Percentiles rank a stretch among this genome's conserved stretches.
These are phyloP conservation scores for Actinemys pallida DNA, from an alignment of 2,113 vertebrate genomes.

Conservation along the genomic window DNA sequence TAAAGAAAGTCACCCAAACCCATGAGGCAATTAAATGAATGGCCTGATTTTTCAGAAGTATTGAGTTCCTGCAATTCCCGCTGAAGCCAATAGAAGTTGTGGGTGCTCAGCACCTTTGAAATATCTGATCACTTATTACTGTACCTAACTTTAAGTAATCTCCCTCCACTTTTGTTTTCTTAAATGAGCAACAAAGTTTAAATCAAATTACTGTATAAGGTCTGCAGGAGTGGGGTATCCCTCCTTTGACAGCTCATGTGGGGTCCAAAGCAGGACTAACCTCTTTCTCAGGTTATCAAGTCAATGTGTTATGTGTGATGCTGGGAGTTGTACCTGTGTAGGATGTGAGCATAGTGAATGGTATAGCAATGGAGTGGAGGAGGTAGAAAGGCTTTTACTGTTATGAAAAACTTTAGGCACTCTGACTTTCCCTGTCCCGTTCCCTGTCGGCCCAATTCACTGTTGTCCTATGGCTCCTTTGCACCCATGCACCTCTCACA, in stretches of 20 bases:
- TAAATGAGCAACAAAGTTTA: background rate
- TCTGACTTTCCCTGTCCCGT: background rate
- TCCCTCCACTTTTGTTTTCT: background rate
- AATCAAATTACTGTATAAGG: background rate
- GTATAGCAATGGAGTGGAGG: background rate
- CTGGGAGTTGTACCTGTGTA: background rate
- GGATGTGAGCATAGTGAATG: background rate
- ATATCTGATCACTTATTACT: background rate
- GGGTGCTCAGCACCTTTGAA: background rate
- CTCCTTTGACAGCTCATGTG: background rate
- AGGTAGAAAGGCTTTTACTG: background rate
- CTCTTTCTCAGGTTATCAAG: background rate
- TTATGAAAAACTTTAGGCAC: background rate
- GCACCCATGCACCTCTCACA: background rate
- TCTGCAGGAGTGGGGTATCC: background rate
- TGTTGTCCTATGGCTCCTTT: background rate
- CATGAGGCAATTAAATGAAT: background rate
- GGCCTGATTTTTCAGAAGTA: background rate
- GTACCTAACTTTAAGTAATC: background rate
- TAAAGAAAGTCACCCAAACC: conserved; percentile 3
- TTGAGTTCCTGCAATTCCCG: background rate
- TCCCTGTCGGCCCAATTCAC: background rate
- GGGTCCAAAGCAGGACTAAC: background rate
- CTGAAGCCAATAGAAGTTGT: background rate
- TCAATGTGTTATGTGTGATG: background rate